Base-by-base conservation (phyloP, 2,888 invertebrate genomes). In the Vandiemenella viatica region DNA sequence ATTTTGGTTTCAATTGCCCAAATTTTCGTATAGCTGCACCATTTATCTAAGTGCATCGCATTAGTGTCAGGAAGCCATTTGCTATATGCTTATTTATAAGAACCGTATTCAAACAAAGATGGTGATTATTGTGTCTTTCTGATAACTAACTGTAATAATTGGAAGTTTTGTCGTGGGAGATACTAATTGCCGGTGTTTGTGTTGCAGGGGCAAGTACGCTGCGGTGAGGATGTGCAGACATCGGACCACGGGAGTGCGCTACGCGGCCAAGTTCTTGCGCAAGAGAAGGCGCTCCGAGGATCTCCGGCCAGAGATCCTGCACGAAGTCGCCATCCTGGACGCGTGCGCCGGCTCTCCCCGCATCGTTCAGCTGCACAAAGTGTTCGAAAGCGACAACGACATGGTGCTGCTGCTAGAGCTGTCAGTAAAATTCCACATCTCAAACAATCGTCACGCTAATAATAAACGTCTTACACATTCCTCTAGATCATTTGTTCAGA, bases 381-480 rank as follows among this genome's bases (percentile, higher is more conserved):
- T 77, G 40, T 77, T 70, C 60, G 76, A 77, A 59, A 74, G 74
- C 7, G 65, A 65, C 51, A 65, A 67, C 45, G 77, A 77, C 60
- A 71, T 75, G 62, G 70, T 76, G 49, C 67, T 77, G 50, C 70
- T 77, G 53, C 68, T 76, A 41, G 76, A 77, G 63, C 65, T 76
- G 77, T 76, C 61, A 75, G 75, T 65, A 40, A 22, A 8, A 7
- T 22, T 26, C 18, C 32, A 32, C 32, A n/a, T n/a, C n/a, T n/a
- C n/a, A n/a, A n/a, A n/a, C n/a, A n/a, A n/a, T n/a, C n/a, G n/a
- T n/a, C n/a, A n/a, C n/a, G n/a, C n/a, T n/a, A n/a, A n/a, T n/a
- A n/a, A n/a, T n/a, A n/a, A n/a, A n/a, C n/a, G n/a, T n/a, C n/a
- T n/a, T n/a, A n/a, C n/a, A n/a, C n/a, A 2, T 32, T 13, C 32